Percentiles rank a stretch among this genome's conserved stretches.
phyloP scores from a whole-genome alignment of 2,888 invertebrate genomes.

The Protophormia terraenovae region DNA sequence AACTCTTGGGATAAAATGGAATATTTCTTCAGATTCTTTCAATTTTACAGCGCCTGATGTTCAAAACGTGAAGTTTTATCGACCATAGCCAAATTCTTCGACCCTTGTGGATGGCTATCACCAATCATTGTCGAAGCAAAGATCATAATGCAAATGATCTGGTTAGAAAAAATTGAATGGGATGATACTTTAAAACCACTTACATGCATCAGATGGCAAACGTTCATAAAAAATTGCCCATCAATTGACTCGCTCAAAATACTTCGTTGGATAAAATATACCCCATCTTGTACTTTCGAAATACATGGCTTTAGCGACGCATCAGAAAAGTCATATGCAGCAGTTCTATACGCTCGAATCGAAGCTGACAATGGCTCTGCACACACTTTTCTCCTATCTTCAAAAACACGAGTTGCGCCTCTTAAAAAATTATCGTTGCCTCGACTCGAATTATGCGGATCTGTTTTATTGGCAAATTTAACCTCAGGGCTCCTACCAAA shows the following conservation, averaged over 20 bases:
- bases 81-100: constrained; percentile 15
- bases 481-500: background rate
- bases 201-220: background rate
- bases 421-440: constrained; percentile 2
- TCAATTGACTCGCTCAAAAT: background rate
- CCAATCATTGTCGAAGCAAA: background rate
- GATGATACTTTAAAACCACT: background rate
- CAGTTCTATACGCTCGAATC: background rate
- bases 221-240: background rate
- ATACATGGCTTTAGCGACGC: background rate
- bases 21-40: no score
- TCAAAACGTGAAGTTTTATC: constrained; percentile 29
- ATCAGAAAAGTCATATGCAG: background rate
- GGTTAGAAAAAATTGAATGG: background rate
- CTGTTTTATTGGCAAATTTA: background rate
- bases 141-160: background rate
- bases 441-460: background rate
- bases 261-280: background rate
- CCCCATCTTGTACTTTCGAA: no score
- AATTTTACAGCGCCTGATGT: no score
- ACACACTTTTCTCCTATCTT: background rate
- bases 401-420: constrained; percentile 6
- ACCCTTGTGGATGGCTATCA: constrained; percentile 1
- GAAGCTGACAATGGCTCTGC: background rate
- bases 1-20: no score